A percentile compares a stretch with the other conserved stretches of the same genome.
Evolutionary conservation across 1,140 invertebrate species (phyloP).

Genomic region (Brachystomella parvula): DNA sequence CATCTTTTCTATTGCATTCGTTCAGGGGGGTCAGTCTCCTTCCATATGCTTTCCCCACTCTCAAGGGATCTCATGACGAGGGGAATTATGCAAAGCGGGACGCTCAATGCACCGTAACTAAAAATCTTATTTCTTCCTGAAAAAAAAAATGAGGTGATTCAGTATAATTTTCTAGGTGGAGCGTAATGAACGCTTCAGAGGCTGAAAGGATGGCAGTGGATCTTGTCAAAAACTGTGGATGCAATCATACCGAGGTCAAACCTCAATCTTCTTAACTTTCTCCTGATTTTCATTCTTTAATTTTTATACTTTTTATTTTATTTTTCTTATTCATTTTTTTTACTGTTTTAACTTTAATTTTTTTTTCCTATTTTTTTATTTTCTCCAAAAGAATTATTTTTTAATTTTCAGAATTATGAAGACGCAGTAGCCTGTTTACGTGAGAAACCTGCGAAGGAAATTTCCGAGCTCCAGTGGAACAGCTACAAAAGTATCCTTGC

Average conservation of each 20-base stretch:
- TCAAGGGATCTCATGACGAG: slow-evolving; percentile 66
- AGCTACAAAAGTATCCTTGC: slow-evolving; percentile 81
- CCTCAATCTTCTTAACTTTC: too few species aligned
- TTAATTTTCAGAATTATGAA: slow-evolving; percentile 4
- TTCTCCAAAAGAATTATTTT: not conserved
- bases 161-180: too few species aligned
- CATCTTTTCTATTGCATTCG: slow-evolving; percentile 42
- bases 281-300: too few species aligned
- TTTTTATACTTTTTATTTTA: not conserved
- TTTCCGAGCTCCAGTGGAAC: slow-evolving; percentile 81
- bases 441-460: slow-evolving; percentile 70
- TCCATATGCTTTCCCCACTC: slow-evolving; percentile 60
- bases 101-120: slow-evolving; percentile 74
- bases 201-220: slow-evolving; percentile 66
- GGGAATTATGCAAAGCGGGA: slow-evolving; percentile 77
- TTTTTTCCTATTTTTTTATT: too few species aligned
- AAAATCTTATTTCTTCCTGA: too few species aligned
- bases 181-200: slow-evolving; percentile 71
- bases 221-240: slow-evolving; percentile 71
- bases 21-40: slow-evolving; percentile 71
- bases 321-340: too few species aligned
- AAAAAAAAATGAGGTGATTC: too few species aligned
- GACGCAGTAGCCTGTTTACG: slow-evolving; percentile 67
- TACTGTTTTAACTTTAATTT: too few species aligned
- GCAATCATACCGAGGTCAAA: slow-evolving; percentile 52